Evolutionary conservation across 2,797 vertebrate genomes (phyloP).

Genomic region (Amazonetta brasiliensis): DNA sequence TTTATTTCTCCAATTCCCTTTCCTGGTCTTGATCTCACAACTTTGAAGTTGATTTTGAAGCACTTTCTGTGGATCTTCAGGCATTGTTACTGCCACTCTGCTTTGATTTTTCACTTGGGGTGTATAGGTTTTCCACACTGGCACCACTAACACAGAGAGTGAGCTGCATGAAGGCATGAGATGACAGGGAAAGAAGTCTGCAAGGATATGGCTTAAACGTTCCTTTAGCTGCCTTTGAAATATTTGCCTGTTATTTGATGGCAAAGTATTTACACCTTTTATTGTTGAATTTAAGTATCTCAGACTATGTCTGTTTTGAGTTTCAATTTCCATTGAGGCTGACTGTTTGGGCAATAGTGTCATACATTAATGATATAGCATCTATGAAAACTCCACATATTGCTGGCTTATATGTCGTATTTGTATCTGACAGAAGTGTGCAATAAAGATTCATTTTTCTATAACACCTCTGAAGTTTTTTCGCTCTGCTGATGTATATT

Average conservation of each 20-base stretch:
- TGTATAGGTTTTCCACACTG: background rate
- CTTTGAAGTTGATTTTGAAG: background rate
- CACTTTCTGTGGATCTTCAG: background rate
- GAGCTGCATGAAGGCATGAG: background rate
- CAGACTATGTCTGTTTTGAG: background rate
- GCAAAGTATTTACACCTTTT: background rate
- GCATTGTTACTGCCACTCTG: background rate
- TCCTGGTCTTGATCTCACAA: background rate
- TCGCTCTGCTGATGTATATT: background rate
- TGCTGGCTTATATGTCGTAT: background rate
- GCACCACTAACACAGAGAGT: fast-evolving
- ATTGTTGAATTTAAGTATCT: background rate
- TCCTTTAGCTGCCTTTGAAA: background rate
- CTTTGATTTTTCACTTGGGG: background rate
- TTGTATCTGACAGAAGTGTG: background rate
- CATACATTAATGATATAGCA: background rate
- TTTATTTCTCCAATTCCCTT: background rate
- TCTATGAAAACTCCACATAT: background rate
- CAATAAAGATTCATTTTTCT: background rate
- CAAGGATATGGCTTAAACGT: background rate
- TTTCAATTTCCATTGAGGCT: background rate
- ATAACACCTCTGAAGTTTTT: background rate
- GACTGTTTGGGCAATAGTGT: background rate
- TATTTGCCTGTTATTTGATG: background rate
- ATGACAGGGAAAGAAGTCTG: background rate